Base-by-base conservation (phyloP, 2,113 vertebrate genomes). In the Grammatotria lemairii region DNA sequence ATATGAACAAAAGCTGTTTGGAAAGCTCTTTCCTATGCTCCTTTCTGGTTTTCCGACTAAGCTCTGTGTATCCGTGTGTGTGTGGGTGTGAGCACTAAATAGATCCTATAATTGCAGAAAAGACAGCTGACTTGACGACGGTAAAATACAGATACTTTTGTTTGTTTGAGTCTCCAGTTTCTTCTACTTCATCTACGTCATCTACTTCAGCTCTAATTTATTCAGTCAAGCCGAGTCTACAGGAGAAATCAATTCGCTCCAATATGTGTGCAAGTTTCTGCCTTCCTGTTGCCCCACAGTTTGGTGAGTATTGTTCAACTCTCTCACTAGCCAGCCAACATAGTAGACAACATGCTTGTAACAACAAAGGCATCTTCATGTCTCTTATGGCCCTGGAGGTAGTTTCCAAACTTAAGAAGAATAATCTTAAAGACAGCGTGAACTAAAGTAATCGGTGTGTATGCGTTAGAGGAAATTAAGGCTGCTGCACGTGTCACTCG, bases 41-140 rank as follows among this genome's bases (percentile, higher is more conserved):
- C 55, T 23, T 7, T 38, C 35, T 84, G 68, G 33, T 81, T 88
- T 87, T 91, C 75, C 81, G 70, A 91, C 88, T 87, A 85, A 92
- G 91, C 73, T 87, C 63, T 87, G 86, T 88, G 79, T 82, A 58
- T 82, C 70, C 17, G 4, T 60, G 80, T 80, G 68, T 53, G 89
- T 78, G 84, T 63, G 84, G 45, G 70, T 84, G 83, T 68, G 83
- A 38, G 83, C 60, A 82, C 80, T 87, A 87, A 89, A 87, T 80
- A 86, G 83, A 91, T 88, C 73, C 51, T 82, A 78, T 88, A 90
- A 92, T 89, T 87, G 87, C 86, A 80, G 82, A 60, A 88, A 73
- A 89, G 90, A 92, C 94, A 93, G 94, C 94, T 94, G 93, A 94
- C 31, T 68, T 81, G 89, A 82, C 81, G 26, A 83, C 79, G 47